These are phyloP conservation scores for Syngnathus floridae DNA, from an alignment of 2,113 vertebrate genomes.

Conservation along the genomic window DNA sequence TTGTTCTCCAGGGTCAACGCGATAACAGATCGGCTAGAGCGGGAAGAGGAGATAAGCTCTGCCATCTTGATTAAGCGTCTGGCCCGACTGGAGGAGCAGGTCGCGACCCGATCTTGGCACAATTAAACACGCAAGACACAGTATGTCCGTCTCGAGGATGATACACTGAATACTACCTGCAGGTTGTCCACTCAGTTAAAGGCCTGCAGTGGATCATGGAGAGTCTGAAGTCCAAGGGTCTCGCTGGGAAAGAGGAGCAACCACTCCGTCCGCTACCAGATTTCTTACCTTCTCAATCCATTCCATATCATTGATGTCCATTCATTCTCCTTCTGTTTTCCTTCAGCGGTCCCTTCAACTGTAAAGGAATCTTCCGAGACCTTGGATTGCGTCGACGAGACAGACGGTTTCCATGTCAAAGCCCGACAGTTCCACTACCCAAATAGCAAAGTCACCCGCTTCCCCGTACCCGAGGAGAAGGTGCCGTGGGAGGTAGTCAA, in stretches of 20 bases:
- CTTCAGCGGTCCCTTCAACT: constrained; percentile 16
- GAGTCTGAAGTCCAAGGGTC: constrained; percentile 66
- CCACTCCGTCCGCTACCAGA: constrained; percentile 65
- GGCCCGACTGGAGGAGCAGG: constrained; percentile 83
- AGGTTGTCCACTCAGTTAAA: constrained; percentile 74
- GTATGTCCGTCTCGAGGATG: not conserved
- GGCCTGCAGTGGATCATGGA: constrained; percentile 82
- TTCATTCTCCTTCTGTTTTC: not conserved
- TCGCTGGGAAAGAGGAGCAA: constrained; percentile 51
- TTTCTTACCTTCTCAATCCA: not conserved
- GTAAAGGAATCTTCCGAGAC: constrained; percentile 35
- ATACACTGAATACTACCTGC: constrained; percentile 1
- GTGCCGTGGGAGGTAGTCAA: constrained; percentile 87
- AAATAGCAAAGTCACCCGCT: constrained; percentile 67
- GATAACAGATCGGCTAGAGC: constrained; percentile 73
- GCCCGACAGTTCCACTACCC: constrained; percentile 80
- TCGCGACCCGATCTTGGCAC: constrained; percentile 40
- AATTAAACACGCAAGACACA: not conserved
- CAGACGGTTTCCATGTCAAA: constrained; percentile 59
- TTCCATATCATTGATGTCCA: not conserved
- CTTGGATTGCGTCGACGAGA: constrained; percentile 22
- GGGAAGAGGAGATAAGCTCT: constrained; percentile 65
- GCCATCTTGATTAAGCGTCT: constrained; percentile 69
- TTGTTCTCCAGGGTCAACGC: constrained; percentile 69
- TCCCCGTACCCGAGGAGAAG: constrained; percentile 90